Evolutionary conservation across 2,888 invertebrate species (phyloP).

Genomic region (Dryococelus australis): DNA sequence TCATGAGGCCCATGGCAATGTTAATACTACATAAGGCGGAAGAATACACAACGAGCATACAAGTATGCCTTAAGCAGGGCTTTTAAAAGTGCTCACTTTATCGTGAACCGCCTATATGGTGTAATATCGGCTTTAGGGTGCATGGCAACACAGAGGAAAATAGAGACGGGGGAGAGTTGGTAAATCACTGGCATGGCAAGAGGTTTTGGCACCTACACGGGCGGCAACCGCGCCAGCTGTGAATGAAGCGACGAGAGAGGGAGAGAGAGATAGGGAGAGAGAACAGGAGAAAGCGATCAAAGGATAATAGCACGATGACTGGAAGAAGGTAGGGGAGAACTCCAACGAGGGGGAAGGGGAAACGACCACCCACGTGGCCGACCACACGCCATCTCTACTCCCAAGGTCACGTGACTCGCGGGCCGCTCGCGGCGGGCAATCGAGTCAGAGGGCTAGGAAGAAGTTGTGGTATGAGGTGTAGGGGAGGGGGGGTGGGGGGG

Average conservation of each 20-base stretch:
- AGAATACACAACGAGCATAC: too few relatives aligned
- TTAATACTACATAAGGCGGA: too few relatives aligned
- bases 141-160: too few relatives aligned
- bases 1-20: too few relatives aligned
- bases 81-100: too few relatives aligned
- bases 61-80: too few relatives aligned
- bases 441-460: background rate
- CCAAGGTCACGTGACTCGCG: background rate
- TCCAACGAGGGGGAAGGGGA: background rate
- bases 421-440: background rate
- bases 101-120: too few relatives aligned
- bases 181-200: too few relatives aligned
- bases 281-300: background rate
- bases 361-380: background rate
- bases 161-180: too few relatives aligned
- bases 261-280: background rate
- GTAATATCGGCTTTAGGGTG: too few relatives aligned
- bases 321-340: background rate
- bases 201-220: background rate
- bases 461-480: too few relatives aligned
- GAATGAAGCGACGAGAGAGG: background rate
- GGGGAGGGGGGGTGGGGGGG: background rate
- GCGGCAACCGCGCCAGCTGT: background rate
- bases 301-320: background rate
- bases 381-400: background rate